These are phyloP conservation scores for Doris montereyensis DNA, from an alignment of 2,888 invertebrate genomes.

Conservation along the genomic window DNA sequence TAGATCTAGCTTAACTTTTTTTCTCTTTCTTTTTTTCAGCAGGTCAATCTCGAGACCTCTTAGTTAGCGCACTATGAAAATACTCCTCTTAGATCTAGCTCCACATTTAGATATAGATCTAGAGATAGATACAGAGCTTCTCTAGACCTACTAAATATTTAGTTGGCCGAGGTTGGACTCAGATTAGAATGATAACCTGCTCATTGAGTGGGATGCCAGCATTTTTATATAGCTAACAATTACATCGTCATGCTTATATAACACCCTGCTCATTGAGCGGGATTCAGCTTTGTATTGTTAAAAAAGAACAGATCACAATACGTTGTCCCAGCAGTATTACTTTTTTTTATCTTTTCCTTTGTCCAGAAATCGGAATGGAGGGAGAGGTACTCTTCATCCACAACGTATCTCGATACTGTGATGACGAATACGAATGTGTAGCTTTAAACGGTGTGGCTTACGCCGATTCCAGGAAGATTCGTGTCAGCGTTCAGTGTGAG, in stretches of 20 bases:
- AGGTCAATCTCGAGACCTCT: too few species aligned
- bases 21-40: too few species aligned
- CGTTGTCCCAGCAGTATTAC: neutral
- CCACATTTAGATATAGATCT: too few species aligned
- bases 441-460: slow-evolving; percentile 94
- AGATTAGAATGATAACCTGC: too few species aligned
- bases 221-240: neutral
- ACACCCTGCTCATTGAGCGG: neutral
- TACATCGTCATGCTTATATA: neutral
- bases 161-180: too few species aligned
- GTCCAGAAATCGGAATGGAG: slow-evolving; percentile 77
- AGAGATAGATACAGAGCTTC: too few species aligned
- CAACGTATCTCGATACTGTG: slow-evolving; percentile 88
- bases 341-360: slow-evolving; percentile 12
- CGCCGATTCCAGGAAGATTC: slow-evolving; percentile 90
- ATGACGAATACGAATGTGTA: slow-evolving; percentile 93
- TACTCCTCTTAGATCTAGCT: too few species aligned
- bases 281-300: neutral
- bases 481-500: slow-evolving; percentile 92
- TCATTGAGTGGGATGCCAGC: too few species aligned
- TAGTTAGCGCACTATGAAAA: too few species aligned
- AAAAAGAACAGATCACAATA: neutral
- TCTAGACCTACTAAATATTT: too few species aligned
- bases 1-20: too few species aligned
- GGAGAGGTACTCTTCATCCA: slow-evolving; percentile 83